Base-by-base conservation (phyloP, 2,888 invertebrate species). In the Agrenia bidenticulata region DNA sequence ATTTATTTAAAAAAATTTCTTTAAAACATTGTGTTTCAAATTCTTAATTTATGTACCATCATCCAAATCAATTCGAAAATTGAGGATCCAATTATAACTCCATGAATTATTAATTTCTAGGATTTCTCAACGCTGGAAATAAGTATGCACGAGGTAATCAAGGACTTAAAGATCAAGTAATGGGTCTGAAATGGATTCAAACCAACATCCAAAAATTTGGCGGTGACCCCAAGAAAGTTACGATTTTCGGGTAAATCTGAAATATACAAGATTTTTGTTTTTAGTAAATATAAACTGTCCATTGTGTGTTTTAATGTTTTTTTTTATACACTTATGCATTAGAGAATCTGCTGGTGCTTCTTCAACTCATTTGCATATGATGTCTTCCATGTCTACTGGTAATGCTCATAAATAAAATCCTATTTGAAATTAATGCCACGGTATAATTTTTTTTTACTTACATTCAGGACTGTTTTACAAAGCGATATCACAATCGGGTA, bases 401-500 rank as follows among this genome's bases (percentile, higher is more conserved):
- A 19, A 19, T 19, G n/a, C n/a, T n/a, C n/a, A n/a, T n/a, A n/a
- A n/a, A n/a, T n/a, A n/a, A n/a, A n/a, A n/a, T n/a, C n/a, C n/a
- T n/a, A n/a, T n/a, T n/a, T n/a, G n/a, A n/a, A n/a, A n/a, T n/a
- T n/a, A 15, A 39, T 39, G 39, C 39, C 15, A 11, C 39, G 39
- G 9, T 39, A 39, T 39, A 9, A 11, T 39, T n/a, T n/a, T n/a
- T n/a, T n/a, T n/a, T n/a, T 11, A 45, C 27, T 9, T 45, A 15
- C 21, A 7, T 42, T 26, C 37, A 67, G 71, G 67, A 7, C 51
- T 71, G 13, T 73, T 74, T 59, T 26, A 53, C 0, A 58, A 60
- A 39, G 69, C 69, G 7, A 71, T 74, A 0, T 63, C 69, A 37
- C 72, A 74, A 67, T 63, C 68, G 51, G 72, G 72, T 1, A 54